Evolutionary conservation across 2,888 invertebrate species (phyloP), one percentile per base, ranked within the genome.

Genomic region (Eupelmus urozonus): DNA sequence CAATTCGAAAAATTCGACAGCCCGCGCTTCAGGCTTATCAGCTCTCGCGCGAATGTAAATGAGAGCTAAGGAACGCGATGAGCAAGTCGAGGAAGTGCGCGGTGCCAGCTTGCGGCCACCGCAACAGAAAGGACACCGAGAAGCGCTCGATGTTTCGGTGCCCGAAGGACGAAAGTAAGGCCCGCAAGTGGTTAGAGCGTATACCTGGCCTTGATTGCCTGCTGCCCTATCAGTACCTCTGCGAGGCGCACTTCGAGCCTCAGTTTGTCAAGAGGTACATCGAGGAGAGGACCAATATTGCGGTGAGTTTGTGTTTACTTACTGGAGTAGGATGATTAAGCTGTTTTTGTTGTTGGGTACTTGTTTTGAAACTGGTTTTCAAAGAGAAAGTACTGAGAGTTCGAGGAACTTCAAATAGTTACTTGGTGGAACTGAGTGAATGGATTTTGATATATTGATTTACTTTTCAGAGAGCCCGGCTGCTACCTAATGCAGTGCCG

Each of bases 101-200:
- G 1, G 79, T 79, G 1, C 75, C 79, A 0, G 59, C 51, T 11
- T 79, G 79, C 53, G 23, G 7, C 3, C 65, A 66, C 27, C 40
- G 42, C 0, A 16, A 59, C 11, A n/a, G 62, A 4, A 69, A 63
- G 25, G 45, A 71, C 11, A 9, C 16, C 0, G 67, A 55, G 0
- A 63, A 13, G 25, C 67, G 76, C n/a, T 63, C 71, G 0, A 67
- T 80, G 70, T 80, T 80, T 13, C 45, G 23, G 29, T 70, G 70
- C 5, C 80, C 74, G 4, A 76, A 73, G 18, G 53, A 80, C 18
- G 60, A 60, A 20, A 0, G 20, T 13, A 66, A 65, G 18, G 74
- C 74, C 16, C 77, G 34, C 9, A 40, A 20, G 11, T 80, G 80
- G 80, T 42, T 23, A 0, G 3, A 34, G 2, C 9, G 11, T 0